A percentile compares a stretch with the other conserved stretches of the same genome.
These are phyloP conservation scores for Anas platyrhynchos DNA, from an alignment of 2,113 vertebrate genomes.

Conservation along the genomic window DNA sequence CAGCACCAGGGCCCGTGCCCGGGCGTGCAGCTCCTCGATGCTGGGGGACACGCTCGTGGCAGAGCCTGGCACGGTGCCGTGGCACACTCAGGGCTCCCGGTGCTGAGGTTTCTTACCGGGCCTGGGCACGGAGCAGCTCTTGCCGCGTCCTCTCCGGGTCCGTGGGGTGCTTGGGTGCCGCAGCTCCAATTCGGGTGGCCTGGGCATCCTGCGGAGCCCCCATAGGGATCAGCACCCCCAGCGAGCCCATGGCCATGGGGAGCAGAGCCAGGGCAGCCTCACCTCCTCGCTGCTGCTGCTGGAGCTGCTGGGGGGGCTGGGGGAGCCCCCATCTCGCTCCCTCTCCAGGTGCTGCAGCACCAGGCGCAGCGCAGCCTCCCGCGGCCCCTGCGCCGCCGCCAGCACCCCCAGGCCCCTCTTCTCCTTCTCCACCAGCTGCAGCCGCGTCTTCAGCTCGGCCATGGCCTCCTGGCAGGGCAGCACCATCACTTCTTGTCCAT, in stretches of 20 bases:
- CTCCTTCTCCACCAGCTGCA: slow-evolving; percentile 83
- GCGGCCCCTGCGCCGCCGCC: slow-evolving; percentile 77
- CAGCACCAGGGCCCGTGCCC: slow-evolving; percentile 71
- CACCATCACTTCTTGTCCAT: rapidly evolving
- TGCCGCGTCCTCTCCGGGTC: not conserved
- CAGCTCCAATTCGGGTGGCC: rapidly evolving
- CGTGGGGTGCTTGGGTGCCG: rapidly evolving
- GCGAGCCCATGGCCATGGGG: rapidly evolving
- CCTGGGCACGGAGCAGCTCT: not conserved
- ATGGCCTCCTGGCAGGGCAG: slow-evolving; percentile 82
- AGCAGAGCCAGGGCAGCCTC: rapidly evolving
- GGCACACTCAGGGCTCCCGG: rapidly evolving
- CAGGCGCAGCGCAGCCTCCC: slow-evolving; percentile 76
- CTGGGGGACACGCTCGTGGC: slow-evolving; percentile 56
- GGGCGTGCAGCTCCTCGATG: slow-evolving; percentile 72
- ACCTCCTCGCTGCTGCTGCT: slow-evolving; percentile 28
- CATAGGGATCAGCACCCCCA: not conserved
- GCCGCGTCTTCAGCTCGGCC: slow-evolving; percentile 77
- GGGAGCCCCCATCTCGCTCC: slow-evolving; percentile 61
- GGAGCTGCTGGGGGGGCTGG: slow-evolving; percentile 1
- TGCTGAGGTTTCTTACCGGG: not conserved
- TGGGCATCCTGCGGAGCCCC: not conserved
- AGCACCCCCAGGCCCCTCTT: slow-evolving; percentile 81
- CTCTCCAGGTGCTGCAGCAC: slow-evolving; percentile 76
- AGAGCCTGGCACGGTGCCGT: not conserved